Conservation (phyloP, 2,113 vertebrate species). For the Gymnarchus niloticus region DNA sequence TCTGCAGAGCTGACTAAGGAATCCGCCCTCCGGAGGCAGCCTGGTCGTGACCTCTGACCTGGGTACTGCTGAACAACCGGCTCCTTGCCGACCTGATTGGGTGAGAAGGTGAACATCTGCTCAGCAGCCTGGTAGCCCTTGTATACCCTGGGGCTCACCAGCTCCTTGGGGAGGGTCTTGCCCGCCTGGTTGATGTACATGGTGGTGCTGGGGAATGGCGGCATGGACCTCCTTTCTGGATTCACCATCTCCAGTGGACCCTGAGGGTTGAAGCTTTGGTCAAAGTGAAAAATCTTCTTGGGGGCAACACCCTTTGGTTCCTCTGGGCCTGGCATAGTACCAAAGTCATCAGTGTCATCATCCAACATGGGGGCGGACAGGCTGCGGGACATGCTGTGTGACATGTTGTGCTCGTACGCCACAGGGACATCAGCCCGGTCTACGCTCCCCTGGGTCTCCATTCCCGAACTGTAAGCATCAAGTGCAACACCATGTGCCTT, state of each 20-base stretch:
- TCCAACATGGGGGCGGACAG: conserved; percentile 97
- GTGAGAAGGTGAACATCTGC: conserved; percentile 87
- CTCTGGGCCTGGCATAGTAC: conserved; percentile 63
- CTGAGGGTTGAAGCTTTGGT: conserved; percentile 97
- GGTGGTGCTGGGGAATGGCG: conserved; percentile 82
- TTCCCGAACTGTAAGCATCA: conserved; percentile 85
- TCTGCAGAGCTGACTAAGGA: conserved; percentile 88
- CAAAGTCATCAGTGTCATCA: conserved; percentile 78
- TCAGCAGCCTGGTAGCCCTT: conserved; percentile 82
- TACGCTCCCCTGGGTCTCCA: conserved; percentile 81
- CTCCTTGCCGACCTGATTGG: conserved; percentile 77
- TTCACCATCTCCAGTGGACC: conserved; percentile 69
- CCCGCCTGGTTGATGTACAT: conserved; percentile 79
- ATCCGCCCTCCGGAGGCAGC: conserved; percentile 85
- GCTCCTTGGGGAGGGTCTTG: conserved; percentile 81
- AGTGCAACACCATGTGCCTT: conserved; percentile 92
- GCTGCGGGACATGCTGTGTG: conserved; percentile 90
- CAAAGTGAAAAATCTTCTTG: conserved; percentile 95
- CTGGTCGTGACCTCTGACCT: conserved; percentile 72
- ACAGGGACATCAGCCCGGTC: conserved; percentile 76
- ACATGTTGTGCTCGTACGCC: conserved; percentile 85
- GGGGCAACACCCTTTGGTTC: conserved; percentile 79
- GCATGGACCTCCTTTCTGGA: conserved; percentile 74
- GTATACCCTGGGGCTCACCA: conserved; percentile 83
- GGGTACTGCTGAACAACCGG: conserved; percentile 56